phyloP scores from a whole-genome alignment of 2,888 invertebrate species.

The Galeruca laticollis region DNA sequence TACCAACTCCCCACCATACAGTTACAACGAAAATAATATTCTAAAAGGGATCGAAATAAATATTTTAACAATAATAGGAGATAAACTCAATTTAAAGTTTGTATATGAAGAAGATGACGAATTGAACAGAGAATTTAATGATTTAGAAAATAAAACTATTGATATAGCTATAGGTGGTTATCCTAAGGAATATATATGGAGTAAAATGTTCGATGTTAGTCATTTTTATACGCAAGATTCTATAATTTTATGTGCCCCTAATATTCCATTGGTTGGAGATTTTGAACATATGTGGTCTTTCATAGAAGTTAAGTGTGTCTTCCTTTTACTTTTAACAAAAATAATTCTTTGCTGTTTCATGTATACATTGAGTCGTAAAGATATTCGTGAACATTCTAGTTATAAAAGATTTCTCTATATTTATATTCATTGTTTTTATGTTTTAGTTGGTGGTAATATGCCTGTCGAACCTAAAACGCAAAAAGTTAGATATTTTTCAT shows the following conservation, averaged over 20 bases:
- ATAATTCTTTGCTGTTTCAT: conserved; percentile 17
- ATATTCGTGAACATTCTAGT: conserved; percentile 9
- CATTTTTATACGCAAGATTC: conserved; percentile 27
- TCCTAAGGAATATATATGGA: conserved; percentile 17
- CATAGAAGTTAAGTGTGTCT: conserved; percentile 5
- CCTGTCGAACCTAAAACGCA: conserved; percentile 22
- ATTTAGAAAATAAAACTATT: conserved; percentile 24
- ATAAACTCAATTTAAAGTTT: conserved; percentile 11
- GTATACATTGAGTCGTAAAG: conserved; percentile 25
- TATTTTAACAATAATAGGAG: conserved; percentile 16
- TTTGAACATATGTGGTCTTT: conserved; percentile 30
- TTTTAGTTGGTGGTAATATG: conserved; percentile 13
- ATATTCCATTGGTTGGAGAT: conserved; percentile 15
- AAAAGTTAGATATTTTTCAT: conserved; percentile 30
- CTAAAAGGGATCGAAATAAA: conserved; percentile 25
- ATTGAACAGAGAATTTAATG: conserved; percentile 1
- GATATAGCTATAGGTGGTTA: conserved; percentile 41
- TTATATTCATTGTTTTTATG: conserved; percentile 17
- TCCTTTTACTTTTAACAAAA: conserved; percentile 12
- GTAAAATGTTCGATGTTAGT: conserved; percentile 22
- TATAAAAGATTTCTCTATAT: conserved; percentile 27
- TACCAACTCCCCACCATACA: conserved; percentile 26
- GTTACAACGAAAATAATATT: conserved; percentile 4
- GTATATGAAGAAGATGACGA: neutral
- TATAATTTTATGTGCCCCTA: conserved; percentile 38